phyloP scores from a whole-genome alignment of 2,888 invertebrate species.

The Tortrix viridana region DNA sequence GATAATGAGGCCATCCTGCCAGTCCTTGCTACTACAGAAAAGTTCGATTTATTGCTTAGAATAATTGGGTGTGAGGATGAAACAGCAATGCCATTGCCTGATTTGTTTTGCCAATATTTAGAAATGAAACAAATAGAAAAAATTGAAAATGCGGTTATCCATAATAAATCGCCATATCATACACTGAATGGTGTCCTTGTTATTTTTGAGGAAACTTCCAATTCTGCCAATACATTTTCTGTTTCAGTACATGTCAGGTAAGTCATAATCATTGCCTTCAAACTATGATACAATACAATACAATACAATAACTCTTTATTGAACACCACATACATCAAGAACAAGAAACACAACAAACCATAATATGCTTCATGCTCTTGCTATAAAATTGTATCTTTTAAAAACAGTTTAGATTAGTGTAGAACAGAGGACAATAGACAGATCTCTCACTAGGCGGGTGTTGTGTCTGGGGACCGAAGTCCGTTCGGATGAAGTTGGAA shows the following conservation, averaged over 20 bases:
- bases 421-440: too few relatives aligned
- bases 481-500: too few relatives aligned
- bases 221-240: slow-evolving; percentile 35
- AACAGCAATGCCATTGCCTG: slow-evolving; percentile 42
- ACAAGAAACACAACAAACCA: too few relatives aligned
- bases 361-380: too few relatives aligned
- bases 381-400: too few relatives aligned
- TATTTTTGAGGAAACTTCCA: slow-evolving; percentile 45
- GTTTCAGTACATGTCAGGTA: slow-evolving; percentile 65
- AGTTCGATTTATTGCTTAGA: slow-evolving; percentile 56
- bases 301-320: too few relatives aligned
- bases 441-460: too few relatives aligned
- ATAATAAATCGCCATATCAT: slow-evolving; percentile 63
- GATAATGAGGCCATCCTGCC: slow-evolving; percentile 55
- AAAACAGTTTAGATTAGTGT: too few relatives aligned
- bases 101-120: slow-evolving; percentile 57
- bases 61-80: slow-evolving; percentile 49
- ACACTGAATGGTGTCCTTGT: slow-evolving; percentile 64
- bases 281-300: too few relatives aligned
- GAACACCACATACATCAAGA: too few relatives aligned
- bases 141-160: slow-evolving; percentile 53
- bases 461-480: too few relatives aligned
- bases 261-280: too few relatives aligned
- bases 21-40: slow-evolving; percentile 58
- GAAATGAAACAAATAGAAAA: slow-evolving; percentile 56